Conservation (phyloP, 2,888 invertebrate genomes). For the Scelioninae gen. 2 region DNA sequence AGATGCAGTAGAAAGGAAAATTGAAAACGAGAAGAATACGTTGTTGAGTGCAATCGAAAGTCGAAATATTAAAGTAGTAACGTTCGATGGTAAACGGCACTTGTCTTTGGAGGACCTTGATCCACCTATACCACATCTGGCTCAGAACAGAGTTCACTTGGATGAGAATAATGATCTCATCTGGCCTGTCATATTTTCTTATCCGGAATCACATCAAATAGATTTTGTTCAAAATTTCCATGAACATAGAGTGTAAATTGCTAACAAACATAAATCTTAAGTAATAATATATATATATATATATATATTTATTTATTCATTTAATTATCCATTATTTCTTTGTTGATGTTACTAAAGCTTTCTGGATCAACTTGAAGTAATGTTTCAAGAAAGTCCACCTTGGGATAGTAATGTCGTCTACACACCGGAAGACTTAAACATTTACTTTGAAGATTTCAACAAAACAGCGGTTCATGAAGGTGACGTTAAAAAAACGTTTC, state of each 20-base stretch:
- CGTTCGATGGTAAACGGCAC: constrained; percentile 74
- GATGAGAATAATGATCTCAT: constrained; percentile 79
- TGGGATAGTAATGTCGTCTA: constrained; percentile 86
- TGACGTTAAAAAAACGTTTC: constrained; percentile 77
- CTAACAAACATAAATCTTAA: constrained; percentile 27
- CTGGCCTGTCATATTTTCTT: constrained; percentile 93
- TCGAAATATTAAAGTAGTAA: constrained; percentile 76
- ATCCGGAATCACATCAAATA: constrained; percentile 91
- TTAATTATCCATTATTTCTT: constrained; percentile 21
- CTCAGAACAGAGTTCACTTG: constrained; percentile 80
- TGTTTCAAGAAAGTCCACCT: constrained; percentile 82
- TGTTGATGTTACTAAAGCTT: constrained; percentile 75
- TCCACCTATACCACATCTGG: constrained; percentile 81
- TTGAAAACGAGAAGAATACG: constrained; percentile 74
- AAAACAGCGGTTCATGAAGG: constrained; percentile 79
- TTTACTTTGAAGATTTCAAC: constrained; percentile 85
- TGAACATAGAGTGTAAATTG: constrained; percentile 81
- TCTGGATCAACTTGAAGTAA: constrained; percentile 78
- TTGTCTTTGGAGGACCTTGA: constrained; percentile 78
- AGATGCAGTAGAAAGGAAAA: constrained; percentile 75
- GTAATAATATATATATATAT: too few species aligned
- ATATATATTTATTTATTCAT: constrained; percentile 20
- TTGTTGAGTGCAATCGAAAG: constrained; percentile 75
- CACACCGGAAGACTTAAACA: constrained; percentile 78
- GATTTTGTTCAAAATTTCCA: constrained; percentile 90